Evolutionary conservation across 1,140 invertebrate species (phyloP), one percentile per base, ranked within the genome.

Genomic region (Chelonus insularis): DNA sequence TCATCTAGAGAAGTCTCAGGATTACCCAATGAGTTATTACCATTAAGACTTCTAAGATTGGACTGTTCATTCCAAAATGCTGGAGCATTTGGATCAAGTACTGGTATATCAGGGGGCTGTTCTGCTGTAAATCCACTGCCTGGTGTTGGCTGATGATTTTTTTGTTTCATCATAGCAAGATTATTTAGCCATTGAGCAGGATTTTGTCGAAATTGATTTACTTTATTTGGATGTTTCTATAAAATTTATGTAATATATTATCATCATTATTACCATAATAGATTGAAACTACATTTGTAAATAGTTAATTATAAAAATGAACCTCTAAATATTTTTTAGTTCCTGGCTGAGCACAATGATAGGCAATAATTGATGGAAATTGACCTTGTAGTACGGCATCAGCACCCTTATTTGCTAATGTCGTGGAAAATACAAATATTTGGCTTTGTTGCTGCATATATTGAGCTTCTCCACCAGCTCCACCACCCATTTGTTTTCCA

Each of bases 391-490:
- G 79, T 12, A 98, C 95, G 4, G 92, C 87, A 70, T 98, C 95
- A 1, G 96, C 95, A 9, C 94, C 95, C 73, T 95, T 91, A 80
- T 99, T 99, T 0, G 96, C 96, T 74, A 97, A 78, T 65, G 88
- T 82, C 0, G 96, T 98, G 8, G 93, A 95, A 84, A 99, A 99
- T 54, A 98, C 96, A 87, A 97, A 98, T 72, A 98, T 95, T 80
- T 98, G 95, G 84, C 92, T 97, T 80, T 97, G 95, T 76, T 97
- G 95, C 82, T 97, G 95, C 91, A 93, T 91, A 70, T 92, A 92
- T 73, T 92, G 88, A 63, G 89, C 87, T 71, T 80, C 77, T 7
- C 76, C 73, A 59, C 80, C 79, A 79, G 83, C 82, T 88, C 89
- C 73, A 67, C 87, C 90, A 64, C 87, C 89, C 57, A 91, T 87